phyloP scores from a whole-genome alignment of 1,140 invertebrate species.

The Tetraneura akinire region DNA sequence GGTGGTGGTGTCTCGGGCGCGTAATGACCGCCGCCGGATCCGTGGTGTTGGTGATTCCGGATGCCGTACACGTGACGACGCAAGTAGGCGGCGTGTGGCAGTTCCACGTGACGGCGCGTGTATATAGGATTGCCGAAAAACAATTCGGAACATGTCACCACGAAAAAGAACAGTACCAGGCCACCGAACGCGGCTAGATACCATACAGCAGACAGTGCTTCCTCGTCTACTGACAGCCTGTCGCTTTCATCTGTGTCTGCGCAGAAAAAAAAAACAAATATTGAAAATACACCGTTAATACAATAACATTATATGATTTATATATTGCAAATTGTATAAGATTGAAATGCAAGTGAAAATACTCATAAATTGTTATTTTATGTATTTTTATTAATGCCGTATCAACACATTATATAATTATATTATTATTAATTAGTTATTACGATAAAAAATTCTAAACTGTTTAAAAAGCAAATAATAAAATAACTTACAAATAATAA shows the following conservation, averaged over 20 bases:
- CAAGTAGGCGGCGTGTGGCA: conserved; percentile 56
- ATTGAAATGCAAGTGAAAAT: too few relatives aligned
- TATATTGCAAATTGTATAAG: too few relatives aligned
- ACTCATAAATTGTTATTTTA: too few relatives aligned
- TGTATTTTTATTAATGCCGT: too few relatives aligned
- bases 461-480: too few relatives aligned
- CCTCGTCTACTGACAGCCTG: background rate
- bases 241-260: conserved; percentile 57
- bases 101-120: conserved; percentile 50
- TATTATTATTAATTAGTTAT: too few relatives aligned
- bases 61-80: conserved; percentile 55
- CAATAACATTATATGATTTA: too few relatives aligned
- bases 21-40: conserved; percentile 32
- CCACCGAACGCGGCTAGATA: conserved; percentile 67
- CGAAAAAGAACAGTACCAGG: conserved; percentile 64
- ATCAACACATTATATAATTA: too few relatives aligned
- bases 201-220: conserved; percentile 65
- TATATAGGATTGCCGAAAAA: conserved; percentile 60
- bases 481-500: too few relatives aligned
- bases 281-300: too few relatives aligned
- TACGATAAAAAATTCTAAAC: too few relatives aligned
- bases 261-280: background rate
- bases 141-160: conserved; percentile 67
- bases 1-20: conserved; percentile 61
- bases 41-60: conserved; percentile 7